Evolutionary conservation across 2,888 invertebrate genomes (phyloP), one percentile per base, ranked within the genome.

Genomic region (Magallana nippona): DNA sequence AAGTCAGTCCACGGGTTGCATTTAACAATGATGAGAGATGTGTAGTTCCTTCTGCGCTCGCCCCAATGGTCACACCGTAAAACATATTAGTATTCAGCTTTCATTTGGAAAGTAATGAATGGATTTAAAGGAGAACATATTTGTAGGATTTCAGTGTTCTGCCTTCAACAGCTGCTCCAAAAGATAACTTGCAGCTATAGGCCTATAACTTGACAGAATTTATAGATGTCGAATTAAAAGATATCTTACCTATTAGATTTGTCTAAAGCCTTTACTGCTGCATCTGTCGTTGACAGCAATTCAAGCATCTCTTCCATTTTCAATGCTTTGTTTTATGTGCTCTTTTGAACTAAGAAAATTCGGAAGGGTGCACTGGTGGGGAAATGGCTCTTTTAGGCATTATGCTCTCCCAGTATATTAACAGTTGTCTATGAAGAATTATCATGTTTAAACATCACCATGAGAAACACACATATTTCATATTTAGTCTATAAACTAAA

Each of bases 251-350:
- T 85, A 55, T 83, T 84, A 5, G 91, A 89, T 83, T 88, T 92
- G 83, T 90, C 88, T 71, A 92, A 81, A 11, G 91, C 90, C 82
- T 90, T 90, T 10, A 91, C 91, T 62, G 91, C 92, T 84, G 91
- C 90, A 85, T 90, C 90, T 27, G 92, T 92, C 2, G 91, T 90
- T 13, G 89, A 89, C 56, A 92, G 82, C 58, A 92, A 83, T 71
- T 92, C 92, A 13, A 90, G 85, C 84, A 91, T 88, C 82, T 90
- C 82, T n/a, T 82, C 82, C 82, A 82, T 82, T 19, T 17, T 32
- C 10, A 15, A 55, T 15, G 15, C 1, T 27, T 15, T 79, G 15
- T 71, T 27, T 15, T 19, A 5, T 13, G 60, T 3, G n/a, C 60
- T 19, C 17, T 60, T 60, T 19, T 19, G 11, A 32, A 32, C 32